Conservation (phyloP, 1,140 invertebrate species). For the Armadillidium nasatum region DNA sequence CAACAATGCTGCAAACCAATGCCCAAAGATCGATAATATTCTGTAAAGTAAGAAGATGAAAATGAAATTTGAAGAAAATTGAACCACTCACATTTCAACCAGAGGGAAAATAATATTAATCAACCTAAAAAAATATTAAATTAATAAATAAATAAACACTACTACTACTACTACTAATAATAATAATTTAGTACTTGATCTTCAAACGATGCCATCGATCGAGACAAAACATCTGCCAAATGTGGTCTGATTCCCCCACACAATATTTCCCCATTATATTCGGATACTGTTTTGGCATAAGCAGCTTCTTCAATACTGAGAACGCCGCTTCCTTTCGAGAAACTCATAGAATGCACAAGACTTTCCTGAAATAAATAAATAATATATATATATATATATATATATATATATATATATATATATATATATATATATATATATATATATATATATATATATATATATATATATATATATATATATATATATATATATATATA, state of each 20-base stretch:
- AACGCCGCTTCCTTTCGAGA: neutral
- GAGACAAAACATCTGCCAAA: neutral
- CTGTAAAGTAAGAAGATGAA: neutral
- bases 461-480: constrained; percentile 9
- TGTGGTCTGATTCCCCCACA: neutral
- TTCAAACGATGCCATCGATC: neutral
- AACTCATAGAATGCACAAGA: neutral
- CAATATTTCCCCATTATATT: constrained; percentile 16
- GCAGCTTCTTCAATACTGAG: constrained; percentile 19
- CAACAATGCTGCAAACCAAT: constrained; percentile 7
- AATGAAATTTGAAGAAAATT: too few species aligned
- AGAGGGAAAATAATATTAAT: too few species aligned
- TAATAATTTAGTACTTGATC: neutral
- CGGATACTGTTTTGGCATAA: neutral
- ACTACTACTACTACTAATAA: too few species aligned
- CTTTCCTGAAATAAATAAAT: neutral
- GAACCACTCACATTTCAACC: too few species aligned
- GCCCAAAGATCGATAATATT: neutral
- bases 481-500: constrained; percentile 8
- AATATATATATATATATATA: neutral
- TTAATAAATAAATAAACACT: too few species aligned
- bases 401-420: constrained; percentile 14
- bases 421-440: constrained; percentile 18
- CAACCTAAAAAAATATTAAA: too few species aligned
- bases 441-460: neutral